Evolutionary conservation across 1,140 invertebrate species (phyloP).

Genomic region (Cylas formicarius): DNA sequence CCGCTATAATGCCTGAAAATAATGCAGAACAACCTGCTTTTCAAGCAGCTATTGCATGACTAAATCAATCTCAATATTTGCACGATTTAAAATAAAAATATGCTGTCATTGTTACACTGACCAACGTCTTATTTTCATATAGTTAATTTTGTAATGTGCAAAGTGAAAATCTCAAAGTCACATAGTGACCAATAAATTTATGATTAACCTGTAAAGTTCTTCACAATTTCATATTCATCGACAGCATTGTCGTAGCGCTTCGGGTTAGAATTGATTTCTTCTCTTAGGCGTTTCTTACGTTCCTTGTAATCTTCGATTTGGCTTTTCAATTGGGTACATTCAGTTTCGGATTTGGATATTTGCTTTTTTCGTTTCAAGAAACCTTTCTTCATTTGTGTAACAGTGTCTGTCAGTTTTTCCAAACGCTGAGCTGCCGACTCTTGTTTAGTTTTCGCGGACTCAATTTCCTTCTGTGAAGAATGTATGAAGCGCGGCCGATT

Average conservation of each 20-base stretch:
- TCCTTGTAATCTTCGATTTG: slow-evolving; percentile 32
- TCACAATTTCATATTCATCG: slow-evolving; percentile 23
- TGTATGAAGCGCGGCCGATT: slow-evolving; percentile 3
- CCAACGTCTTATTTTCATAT: slow-evolving; percentile 6
- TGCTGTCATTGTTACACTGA: too few relatives aligned
- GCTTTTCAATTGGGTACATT: slow-evolving; percentile 25
- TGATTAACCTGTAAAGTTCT: slow-evolving; percentile 2
- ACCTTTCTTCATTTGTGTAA: slow-evolving; percentile 22
- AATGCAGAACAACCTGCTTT: too few relatives aligned
- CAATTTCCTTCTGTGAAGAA: slow-evolving; percentile 20
- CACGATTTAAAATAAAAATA: too few relatives aligned
- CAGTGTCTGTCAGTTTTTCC: slow-evolving; percentile 23
- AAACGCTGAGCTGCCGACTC: slow-evolving; percentile 17
- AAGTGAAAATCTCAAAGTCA: background rate
- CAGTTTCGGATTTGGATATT: slow-evolving; percentile 25
- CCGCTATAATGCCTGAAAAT: too few relatives aligned
- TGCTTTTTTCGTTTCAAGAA: slow-evolving; percentile 27
- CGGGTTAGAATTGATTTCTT: slow-evolving; percentile 26
- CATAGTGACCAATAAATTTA: background rate
- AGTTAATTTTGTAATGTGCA: background rate
- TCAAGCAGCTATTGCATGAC: too few relatives aligned
- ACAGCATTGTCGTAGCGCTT: slow-evolving; percentile 19
- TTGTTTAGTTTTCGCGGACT: slow-evolving; percentile 18
- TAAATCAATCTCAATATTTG: too few relatives aligned
- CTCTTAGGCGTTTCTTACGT: slow-evolving; percentile 22